Percentiles rank a stretch among this genome's conserved stretches.
phyloP scores from a whole-genome alignment of 2,113 vertebrate species.

The Todiramphus chloris region DNA sequence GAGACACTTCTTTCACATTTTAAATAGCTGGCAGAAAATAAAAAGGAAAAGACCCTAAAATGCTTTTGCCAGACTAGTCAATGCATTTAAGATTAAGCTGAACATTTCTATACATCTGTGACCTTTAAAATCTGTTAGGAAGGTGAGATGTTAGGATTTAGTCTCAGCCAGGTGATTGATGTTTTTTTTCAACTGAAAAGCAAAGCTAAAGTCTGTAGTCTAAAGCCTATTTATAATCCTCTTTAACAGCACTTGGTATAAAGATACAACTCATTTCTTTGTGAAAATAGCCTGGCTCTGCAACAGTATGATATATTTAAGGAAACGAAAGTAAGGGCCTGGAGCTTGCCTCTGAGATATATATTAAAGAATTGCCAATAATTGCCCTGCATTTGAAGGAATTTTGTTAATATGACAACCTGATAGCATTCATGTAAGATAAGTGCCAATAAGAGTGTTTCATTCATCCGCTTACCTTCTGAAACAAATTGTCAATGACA shows the following conservation, averaged over 20 bases:
- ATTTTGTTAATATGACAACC: slow-evolving; percentile 4
- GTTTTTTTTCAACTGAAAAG: slow-evolving; percentile 55
- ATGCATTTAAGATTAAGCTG: slow-evolving; percentile 63
- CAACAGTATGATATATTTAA: not conserved
- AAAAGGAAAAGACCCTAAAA: slow-evolving; percentile 31
- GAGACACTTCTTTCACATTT: slow-evolving; percentile 53
- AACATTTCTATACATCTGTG: slow-evolving; percentile 61
- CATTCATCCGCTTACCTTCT: not conserved
- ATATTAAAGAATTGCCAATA: not conserved
- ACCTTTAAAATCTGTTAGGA: slow-evolving; percentile 69
- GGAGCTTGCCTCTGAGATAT: not conserved
- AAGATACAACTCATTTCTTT: slow-evolving; percentile 63
- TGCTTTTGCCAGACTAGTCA: slow-evolving; percentile 41
- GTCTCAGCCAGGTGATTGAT: slow-evolving; percentile 62
- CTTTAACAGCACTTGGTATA: slow-evolving; percentile 55
- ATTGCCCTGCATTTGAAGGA: not conserved
- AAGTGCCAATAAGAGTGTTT: not conserved
- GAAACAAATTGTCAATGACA: not conserved
- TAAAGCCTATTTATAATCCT: slow-evolving; percentile 67
- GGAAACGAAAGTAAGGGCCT: slow-evolving; percentile 33
- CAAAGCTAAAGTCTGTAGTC: slow-evolving; percentile 57
- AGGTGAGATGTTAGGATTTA: slow-evolving; percentile 67
- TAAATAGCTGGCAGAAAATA: slow-evolving; percentile 56
- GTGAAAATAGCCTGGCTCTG: slow-evolving; percentile 44
- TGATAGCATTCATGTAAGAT: not conserved